phyloP scores from a whole-genome alignment of 1,140 invertebrate species.

The Reticulitermes speratus region DNA sequence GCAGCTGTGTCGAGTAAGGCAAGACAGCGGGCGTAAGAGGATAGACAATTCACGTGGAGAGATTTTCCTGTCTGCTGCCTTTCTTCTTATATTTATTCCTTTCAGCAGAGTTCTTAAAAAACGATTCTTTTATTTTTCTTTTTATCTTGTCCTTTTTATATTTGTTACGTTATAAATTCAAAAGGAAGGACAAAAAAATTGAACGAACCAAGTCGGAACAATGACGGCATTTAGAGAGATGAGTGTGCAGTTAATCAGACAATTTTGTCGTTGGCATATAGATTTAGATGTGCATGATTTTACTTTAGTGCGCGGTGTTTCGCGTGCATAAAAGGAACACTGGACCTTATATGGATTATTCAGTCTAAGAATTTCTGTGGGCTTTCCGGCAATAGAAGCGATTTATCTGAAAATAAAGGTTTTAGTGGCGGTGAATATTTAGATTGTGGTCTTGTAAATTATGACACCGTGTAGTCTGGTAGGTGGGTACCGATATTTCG shows the following conservation, averaged over 20 bases:
- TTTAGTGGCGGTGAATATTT: too few relatives aligned
- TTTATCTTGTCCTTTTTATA: background rate
- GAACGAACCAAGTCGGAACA: background rate
- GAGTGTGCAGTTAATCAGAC: background rate
- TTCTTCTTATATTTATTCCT: background rate
- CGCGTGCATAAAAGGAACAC: too few relatives aligned
- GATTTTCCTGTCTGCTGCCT: constrained; percentile 8
- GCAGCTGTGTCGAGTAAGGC: background rate
- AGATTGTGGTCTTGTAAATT: too few relatives aligned
- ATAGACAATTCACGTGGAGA: background rate
- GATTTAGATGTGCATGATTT: background rate
- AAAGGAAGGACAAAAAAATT: background rate
- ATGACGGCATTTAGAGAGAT: background rate
- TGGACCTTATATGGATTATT: too few relatives aligned
- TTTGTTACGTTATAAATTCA: background rate
- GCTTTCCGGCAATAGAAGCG: too few relatives aligned
- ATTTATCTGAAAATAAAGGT: too few relatives aligned
- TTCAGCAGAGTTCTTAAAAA: background rate
- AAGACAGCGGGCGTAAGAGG: background rate
- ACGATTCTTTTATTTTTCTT: background rate
- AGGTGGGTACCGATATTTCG: too few relatives aligned
- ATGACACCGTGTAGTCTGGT: too few relatives aligned
- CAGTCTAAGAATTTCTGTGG: too few relatives aligned
- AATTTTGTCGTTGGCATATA: background rate
- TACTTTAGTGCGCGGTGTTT: too few relatives aligned